These are phyloP conservation scores for Macaria liturata DNA, from an alignment of 2,888 invertebrate genomes.

Conservation along the genomic window DNA sequence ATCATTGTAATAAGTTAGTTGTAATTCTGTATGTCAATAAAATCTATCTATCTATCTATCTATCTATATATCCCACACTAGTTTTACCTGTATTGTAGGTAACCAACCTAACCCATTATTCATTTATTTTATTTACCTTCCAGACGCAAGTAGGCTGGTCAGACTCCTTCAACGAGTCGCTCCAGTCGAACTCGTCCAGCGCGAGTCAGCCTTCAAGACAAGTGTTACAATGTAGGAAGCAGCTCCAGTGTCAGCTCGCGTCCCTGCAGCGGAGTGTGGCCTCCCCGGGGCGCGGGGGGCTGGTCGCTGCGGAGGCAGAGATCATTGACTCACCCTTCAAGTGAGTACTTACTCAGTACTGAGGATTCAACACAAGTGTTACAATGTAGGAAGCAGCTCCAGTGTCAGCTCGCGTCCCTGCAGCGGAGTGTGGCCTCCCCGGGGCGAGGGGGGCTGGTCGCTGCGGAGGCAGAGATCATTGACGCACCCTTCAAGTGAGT, in stretches of 20 bases:
- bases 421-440: conserved; percentile 47
- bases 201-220: conserved; percentile 73
- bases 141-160: conserved; percentile 44
- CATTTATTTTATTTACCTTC: too few relatives aligned
- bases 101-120: too few relatives aligned
- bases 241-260: conserved; percentile 62
- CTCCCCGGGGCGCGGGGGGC: conserved; percentile 48
- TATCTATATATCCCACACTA: too few relatives aligned
- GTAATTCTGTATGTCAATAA: too few relatives aligned
- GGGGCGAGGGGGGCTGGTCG: conserved; percentile 53
- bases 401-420: conserved; percentile 59
- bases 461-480: conserved; percentile 66
- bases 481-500: conserved; percentile 75
- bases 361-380: conserved; percentile 19
- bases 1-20: too few relatives aligned
- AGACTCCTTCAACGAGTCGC: conserved; percentile 67
- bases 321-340: conserved; percentile 73
- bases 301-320: conserved; percentile 64
- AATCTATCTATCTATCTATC: too few relatives aligned
- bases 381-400: conserved; percentile 65
- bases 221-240: conserved; percentile 64
- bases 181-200: conserved; percentile 64
- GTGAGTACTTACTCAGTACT: conserved; percentile 47
- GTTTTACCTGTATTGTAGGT: too few relatives aligned
- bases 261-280: conserved; percentile 49